A percentile compares a stretch with the other conserved stretches of the same genome.
Evolutionary conservation across 2,888 invertebrate genomes (phyloP).

Genomic region (Dilophus febrilis): DNA sequence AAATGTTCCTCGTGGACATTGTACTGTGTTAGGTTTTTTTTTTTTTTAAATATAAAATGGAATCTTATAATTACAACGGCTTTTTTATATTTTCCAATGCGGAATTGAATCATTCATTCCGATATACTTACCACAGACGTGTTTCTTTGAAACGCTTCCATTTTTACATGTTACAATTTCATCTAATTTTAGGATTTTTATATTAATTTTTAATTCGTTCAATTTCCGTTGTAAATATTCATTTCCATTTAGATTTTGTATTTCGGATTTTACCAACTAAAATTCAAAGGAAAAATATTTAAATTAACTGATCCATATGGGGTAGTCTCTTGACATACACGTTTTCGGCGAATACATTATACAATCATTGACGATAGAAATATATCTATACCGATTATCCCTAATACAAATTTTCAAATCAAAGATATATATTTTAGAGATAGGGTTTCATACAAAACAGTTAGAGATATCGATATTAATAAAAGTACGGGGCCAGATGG

Average conservation of each 20-base stretch:
- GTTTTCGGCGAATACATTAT: no score
- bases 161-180: conserved; percentile 28
- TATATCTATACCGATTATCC: no score
- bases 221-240: conserved; percentile 12
- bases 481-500: no score
- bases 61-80: background rate
- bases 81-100: no score
- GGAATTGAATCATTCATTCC: background rate
- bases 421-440: no score
- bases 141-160: conserved; percentile 36
- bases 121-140: conserved; percentile 35
- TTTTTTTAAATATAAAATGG: conserved; percentile 1
- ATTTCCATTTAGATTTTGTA: conserved; percentile 12
- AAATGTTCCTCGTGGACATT: conserved; percentile 47
- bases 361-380: no score
- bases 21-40: conserved; percentile 30
- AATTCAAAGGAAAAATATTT: background rate
- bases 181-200: conserved; percentile 14
- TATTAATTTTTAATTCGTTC: conserved; percentile 13
- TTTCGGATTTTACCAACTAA: conserved; percentile 9
- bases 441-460: no score
- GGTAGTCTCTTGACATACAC: no score
- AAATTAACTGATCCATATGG: no score
- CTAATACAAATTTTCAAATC: no score
- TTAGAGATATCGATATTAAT: no score